Conservation (phyloP, 2,888 invertebrate genomes). For the Dexiosoma caninum region DNA sequence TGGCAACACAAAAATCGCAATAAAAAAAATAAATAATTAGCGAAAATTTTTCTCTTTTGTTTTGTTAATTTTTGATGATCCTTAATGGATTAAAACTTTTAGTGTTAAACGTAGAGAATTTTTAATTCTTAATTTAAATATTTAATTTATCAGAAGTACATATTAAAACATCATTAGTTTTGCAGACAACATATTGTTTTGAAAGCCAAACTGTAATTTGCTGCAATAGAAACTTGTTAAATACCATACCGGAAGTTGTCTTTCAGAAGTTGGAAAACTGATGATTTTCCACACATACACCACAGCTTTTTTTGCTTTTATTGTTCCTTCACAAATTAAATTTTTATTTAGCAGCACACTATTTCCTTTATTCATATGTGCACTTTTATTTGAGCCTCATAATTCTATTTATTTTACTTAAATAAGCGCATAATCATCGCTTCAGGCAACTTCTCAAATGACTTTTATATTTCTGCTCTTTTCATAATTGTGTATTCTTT, state of each 20-base stretch:
- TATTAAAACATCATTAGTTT: constrained; percentile 22
- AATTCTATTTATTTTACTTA: constrained; percentile 41
- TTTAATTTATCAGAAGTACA: neutral
- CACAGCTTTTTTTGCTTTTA: too few species aligned
- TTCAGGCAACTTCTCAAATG: neutral
- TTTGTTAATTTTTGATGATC: constrained; percentile 24
- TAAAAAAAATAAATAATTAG: neutral
- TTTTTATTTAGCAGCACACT: neutral
- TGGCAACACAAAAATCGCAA: neutral
- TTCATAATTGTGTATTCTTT: neutral
- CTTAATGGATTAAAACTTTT: constrained; percentile 24
- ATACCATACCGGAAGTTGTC: constrained; percentile 3
- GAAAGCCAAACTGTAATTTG: neutral
- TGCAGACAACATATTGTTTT: constrained; percentile 13
- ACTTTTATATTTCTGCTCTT: neutral
- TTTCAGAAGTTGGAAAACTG: neutral
- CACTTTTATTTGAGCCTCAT: constrained; percentile 20
- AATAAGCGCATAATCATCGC: constrained; percentile 40
- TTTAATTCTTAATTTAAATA: constrained; percentile 4
- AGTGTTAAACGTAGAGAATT: neutral
- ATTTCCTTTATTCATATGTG: neutral
- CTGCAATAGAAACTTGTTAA: neutral
- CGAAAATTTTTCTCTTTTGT: neutral
- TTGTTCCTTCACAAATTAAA: neutral
- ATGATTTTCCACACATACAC: neutral